A percentile compares a stretch with the other conserved stretches of the same genome.
Conservation (phyloP, 2,797 vertebrate genomes). For the Thunnus albacares region DNA sequence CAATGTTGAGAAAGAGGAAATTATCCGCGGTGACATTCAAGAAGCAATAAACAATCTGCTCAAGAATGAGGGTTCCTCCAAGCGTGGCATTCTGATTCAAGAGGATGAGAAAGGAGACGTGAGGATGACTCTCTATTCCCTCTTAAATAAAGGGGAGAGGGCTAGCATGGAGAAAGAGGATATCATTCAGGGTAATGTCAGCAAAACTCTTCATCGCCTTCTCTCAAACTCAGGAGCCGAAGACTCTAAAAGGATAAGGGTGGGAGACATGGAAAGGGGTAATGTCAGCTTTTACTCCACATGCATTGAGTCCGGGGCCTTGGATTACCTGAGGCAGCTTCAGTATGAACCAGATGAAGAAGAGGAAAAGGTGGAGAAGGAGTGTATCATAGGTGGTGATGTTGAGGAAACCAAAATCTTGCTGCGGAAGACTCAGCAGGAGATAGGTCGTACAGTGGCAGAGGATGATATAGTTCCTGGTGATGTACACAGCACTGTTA, state of each 20-base stretch:
- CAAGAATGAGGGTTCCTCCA: slow-evolving; percentile 84
- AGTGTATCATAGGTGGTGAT: slow-evolving; percentile 90
- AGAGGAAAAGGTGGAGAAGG: slow-evolving; percentile 75
- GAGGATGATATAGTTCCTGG: slow-evolving; percentile 92
- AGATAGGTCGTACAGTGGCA: slow-evolving; percentile 88
- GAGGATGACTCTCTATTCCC: slow-evolving; percentile 95
- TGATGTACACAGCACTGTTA: slow-evolving; percentile 88
- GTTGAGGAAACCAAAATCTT: slow-evolving; percentile 90
- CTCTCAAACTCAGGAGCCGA: slow-evolving; percentile 86
- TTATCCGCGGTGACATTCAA: slow-evolving; percentile 91
- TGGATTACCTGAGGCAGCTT: slow-evolving; percentile 92
- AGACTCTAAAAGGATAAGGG: slow-evolving; percentile 83
- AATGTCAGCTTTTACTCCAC: slow-evolving; percentile 96
- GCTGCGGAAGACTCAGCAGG: slow-evolving; percentile 86
- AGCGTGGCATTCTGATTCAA: slow-evolving; percentile 93
- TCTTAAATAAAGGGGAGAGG: slow-evolving; percentile 88
- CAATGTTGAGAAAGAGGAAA: slow-evolving; percentile 89
- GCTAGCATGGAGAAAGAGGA: slow-evolving; percentile 84
- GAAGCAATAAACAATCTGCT: slow-evolving; percentile 92
- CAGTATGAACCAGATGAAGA: slow-evolving; percentile 83
- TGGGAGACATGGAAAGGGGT: slow-evolving; percentile 90
- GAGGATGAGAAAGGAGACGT: slow-evolving; percentile 94
- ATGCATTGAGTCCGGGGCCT: slow-evolving; percentile 93
- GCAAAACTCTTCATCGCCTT: slow-evolving; percentile 88
- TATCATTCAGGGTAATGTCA: slow-evolving; percentile 90